Evolutionary conservation across 2,797 vertebrate genomes (phyloP).

Genomic region (Margarornis squamiger): DNA sequence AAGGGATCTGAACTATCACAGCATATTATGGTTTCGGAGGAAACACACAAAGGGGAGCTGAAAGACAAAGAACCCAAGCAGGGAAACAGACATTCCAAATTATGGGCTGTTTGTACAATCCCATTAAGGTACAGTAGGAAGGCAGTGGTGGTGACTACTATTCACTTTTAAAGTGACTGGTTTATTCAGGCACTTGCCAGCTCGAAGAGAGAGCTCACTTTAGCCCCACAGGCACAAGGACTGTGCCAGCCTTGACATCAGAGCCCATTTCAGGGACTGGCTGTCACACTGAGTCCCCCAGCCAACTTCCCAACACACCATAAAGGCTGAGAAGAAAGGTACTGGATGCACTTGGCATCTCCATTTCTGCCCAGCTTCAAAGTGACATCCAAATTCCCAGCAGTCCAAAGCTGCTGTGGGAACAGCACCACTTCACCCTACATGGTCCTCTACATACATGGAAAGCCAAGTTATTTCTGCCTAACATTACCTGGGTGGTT

Average conservation of each 20-base stretch:
- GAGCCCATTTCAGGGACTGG: not conserved
- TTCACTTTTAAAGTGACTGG: not conserved
- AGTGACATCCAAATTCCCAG: too few species aligned
- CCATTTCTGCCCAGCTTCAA: not conserved
- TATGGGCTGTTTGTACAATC: not conserved
- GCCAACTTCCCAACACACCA: not conserved
- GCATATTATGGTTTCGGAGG: not conserved
- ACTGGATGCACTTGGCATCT: not conserved
- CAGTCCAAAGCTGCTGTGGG: too few species aligned
- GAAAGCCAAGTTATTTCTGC: not conserved
- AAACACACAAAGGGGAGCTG: not conserved
- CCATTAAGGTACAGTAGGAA: not conserved
- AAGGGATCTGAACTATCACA: not conserved
- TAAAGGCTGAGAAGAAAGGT: not conserved
- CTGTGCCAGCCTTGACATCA: not conserved
- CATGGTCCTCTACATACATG: fast-evolving
- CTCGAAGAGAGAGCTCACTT: not conserved
- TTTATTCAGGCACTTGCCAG: not conserved
- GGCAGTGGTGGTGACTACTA: not conserved
- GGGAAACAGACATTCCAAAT: not conserved
- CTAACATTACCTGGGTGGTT: not conserved
- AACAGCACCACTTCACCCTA: not conserved
- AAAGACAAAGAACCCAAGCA: not conserved
- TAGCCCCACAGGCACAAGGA: not conserved
- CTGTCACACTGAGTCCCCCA: not conserved